Conservation (phyloP, 2,113 vertebrate species). For the Leucoraja erinaceus region DNA sequence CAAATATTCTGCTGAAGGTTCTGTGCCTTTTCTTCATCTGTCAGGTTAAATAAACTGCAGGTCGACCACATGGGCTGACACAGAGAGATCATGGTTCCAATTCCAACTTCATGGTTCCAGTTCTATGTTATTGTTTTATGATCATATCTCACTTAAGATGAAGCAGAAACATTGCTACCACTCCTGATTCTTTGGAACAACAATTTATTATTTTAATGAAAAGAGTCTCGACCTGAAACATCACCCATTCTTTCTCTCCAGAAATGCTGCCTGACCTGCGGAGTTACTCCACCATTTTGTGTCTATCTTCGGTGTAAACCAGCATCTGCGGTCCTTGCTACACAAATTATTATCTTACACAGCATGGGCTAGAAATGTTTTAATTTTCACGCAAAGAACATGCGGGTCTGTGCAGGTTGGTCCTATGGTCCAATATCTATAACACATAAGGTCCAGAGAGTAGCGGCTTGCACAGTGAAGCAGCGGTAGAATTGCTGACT, state of each 20-base stretch:
- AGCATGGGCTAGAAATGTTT: background rate
- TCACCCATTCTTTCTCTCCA: too few relatives aligned
- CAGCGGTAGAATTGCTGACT: too few relatives aligned
- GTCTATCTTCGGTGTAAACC: too few relatives aligned
- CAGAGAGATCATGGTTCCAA: background rate
- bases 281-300: too few relatives aligned
- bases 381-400: too few relatives aligned
- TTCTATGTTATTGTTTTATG: background rate
- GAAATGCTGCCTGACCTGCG: too few relatives aligned
- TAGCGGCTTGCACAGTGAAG: too few relatives aligned
- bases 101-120: background rate
- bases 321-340: too few relatives aligned
- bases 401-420: too few relatives aligned
- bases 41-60: background rate
- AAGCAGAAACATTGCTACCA: background rate
- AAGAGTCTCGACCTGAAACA: too few relatives aligned
- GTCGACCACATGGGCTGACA: background rate
- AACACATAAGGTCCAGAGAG: too few relatives aligned
- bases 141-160: background rate
- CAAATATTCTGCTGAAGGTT: background rate
- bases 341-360: background rate
- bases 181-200: background rate
- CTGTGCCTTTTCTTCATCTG: background rate
- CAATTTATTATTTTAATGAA: background rate
- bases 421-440: too few relatives aligned